These are phyloP conservation scores for Emydoidea blandingii DNA, from an alignment of 2,797 vertebrate species.

Conservation along the genomic window DNA sequence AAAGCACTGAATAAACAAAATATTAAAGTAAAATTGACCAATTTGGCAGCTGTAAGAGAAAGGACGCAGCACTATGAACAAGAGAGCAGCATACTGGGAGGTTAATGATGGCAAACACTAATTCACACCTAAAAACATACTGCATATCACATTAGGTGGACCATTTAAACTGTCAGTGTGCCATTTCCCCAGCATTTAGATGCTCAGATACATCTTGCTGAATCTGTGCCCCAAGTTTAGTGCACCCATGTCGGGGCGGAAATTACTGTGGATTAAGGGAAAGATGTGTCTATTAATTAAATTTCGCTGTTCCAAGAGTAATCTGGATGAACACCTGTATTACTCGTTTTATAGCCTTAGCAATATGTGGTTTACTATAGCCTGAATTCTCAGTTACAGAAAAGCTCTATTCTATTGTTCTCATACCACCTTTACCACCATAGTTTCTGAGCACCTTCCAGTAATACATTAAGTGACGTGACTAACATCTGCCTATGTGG, in stretches of 20 bases:
- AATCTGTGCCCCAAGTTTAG: neutral
- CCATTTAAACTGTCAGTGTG: neutral
- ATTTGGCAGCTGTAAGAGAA: neutral
- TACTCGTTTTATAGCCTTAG: neutral
- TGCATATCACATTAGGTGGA: neutral
- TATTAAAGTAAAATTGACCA: neutral
- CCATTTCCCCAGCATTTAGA: rapidly evolving
- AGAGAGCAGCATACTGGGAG: neutral
- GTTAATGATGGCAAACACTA: neutral
- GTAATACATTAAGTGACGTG: neutral
- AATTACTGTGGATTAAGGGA: rapidly evolving
- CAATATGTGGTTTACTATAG: neutral
- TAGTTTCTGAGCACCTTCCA: neutral
- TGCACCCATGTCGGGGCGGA: neutral
- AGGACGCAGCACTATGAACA: neutral
- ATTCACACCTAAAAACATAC: neutral
- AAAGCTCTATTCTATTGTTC: neutral
- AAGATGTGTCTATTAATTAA: neutral
- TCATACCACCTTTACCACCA: neutral
- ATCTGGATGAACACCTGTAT: no score
- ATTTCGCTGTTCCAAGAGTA: neutral
- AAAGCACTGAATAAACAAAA: neutral
- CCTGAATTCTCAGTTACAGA: rapidly evolving
- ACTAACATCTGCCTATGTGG: neutral
- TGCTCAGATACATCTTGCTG: neutral